Percentiles rank a stretch among this genome's conserved stretches.
Conservation (phyloP, 2,113 vertebrate species). For the Kryptolebias marmoratus region DNA sequence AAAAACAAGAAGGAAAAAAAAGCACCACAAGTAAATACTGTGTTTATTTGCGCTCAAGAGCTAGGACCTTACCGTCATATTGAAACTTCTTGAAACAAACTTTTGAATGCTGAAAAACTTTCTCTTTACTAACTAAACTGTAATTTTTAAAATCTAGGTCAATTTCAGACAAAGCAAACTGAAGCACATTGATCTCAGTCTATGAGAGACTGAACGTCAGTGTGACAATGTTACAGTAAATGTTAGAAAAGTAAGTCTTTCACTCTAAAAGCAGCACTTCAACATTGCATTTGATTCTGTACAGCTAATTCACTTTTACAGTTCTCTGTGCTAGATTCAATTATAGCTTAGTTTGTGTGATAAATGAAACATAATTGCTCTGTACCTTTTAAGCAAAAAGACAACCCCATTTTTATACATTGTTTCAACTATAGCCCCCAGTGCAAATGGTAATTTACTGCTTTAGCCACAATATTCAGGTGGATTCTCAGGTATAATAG, state of each 20-base stretch:
- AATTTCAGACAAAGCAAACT: no score
- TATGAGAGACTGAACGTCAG: not conserved
- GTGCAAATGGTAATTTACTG: constrained; percentile 12
- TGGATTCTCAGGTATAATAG: constrained; percentile 42
- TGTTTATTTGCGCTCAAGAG: not conserved
- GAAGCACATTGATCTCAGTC: not conserved
- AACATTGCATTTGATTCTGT: not conserved
- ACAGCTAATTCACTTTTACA: not conserved
- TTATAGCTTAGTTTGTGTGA: not conserved
- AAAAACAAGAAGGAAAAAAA: constrained; percentile 2
- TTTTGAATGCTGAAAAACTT: constrained; percentile 1
- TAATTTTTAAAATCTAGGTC: no score
- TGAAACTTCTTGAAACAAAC: not conserved
- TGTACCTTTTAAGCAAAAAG: constrained; percentile 6
- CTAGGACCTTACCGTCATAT: not conserved
- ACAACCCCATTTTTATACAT: not conserved
- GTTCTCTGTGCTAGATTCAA: not conserved
- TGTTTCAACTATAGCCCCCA: not conserved
- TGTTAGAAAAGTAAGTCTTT: not conserved
- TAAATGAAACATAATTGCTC: not conserved
- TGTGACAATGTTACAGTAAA: not conserved
- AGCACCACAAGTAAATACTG: not conserved
- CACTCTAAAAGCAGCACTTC: not conserved
- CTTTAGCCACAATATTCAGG: constrained; percentile 13
- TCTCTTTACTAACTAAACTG: no score